These are phyloP conservation scores for Bugulina stolonifera DNA, from an alignment of 2,888 invertebrate genomes.

Conservation along the genomic window DNA sequence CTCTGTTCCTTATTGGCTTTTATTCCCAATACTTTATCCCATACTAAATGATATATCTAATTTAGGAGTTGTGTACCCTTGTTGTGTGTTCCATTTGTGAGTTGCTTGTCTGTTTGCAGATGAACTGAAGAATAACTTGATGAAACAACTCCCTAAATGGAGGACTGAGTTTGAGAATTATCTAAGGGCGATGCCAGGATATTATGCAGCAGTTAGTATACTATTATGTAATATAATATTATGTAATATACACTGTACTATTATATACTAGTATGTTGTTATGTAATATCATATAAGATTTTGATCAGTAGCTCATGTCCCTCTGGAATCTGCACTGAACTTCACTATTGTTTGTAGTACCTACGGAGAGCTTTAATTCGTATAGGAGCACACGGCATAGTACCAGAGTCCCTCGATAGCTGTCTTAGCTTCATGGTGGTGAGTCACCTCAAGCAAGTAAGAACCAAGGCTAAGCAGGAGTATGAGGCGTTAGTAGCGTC, in stretches of 20 bases:
- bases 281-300: too few species aligned
- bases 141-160: slow-evolving; percentile 85
- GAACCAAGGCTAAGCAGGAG: slow-evolving; percentile 62
- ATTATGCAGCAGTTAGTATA: slow-evolving; percentile 61
- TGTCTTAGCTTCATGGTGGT: slow-evolving; percentile 85
- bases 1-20: too few species aligned
- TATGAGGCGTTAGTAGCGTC: slow-evolving; percentile 52
- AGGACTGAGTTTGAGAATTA: slow-evolving; percentile 87
- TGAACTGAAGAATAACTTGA: neutral
- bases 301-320: too few species aligned
- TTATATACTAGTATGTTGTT: too few species aligned
- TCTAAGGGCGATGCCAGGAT: slow-evolving; percentile 90
- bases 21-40: too few species aligned
- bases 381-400: slow-evolving; percentile 82
- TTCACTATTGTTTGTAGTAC: slow-evolving; percentile 66
- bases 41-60: too few species aligned
- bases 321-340: too few species aligned
- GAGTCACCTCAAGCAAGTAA: slow-evolving; percentile 88
- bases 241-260: too few species aligned
- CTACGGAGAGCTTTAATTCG: slow-evolving; percentile 80
- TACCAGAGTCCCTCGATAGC: slow-evolving; percentile 88
- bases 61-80: too few species aligned
- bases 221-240: too few species aligned
- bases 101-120: too few species aligned
- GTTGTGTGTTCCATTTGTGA: too few species aligned